Conservation (phyloP, 2,113 vertebrate species). For the Mastomys coucha region DNA sequence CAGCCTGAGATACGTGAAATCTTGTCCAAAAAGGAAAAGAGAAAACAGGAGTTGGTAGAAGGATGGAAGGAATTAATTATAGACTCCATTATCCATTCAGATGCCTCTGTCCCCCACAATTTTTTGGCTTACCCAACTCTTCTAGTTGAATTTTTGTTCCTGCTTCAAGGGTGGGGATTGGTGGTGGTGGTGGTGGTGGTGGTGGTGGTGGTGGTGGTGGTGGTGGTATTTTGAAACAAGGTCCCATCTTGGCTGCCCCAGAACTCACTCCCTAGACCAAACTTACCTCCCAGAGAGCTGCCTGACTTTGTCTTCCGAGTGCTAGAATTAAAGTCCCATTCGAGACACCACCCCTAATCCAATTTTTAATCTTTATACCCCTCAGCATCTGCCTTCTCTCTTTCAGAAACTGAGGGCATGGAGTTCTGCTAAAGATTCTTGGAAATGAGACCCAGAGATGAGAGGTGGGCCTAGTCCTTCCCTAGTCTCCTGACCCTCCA, state of each 20-base stretch:
- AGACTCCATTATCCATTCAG: neutral
- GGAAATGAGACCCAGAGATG: slow-evolving; percentile 18
- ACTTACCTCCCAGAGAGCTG: neutral
- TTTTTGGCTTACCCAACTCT: neutral
- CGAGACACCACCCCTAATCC: neutral
- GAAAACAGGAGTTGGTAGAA: neutral
- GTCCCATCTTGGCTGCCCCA: neutral
- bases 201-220: no score
- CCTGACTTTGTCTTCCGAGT: neutral
- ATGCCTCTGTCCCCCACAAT: neutral
- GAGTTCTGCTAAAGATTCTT: neutral
- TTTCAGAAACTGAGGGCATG: neutral
- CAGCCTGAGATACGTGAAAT: neutral
- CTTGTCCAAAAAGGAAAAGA: neutral
- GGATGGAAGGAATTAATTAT: neutral
- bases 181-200: no score
- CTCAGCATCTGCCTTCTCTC: neutral
- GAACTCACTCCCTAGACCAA: neutral
- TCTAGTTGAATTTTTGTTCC: neutral
- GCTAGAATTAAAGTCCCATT: neutral
- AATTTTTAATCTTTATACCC: neutral
- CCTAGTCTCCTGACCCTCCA: neutral
- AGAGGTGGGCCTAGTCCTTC: neutral
- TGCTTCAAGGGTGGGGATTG: neutral
- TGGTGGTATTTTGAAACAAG: neutral